Evolutionary conservation across 1,140 invertebrate genomes (phyloP).

Genomic region (Sycophila sp.): DNA sequence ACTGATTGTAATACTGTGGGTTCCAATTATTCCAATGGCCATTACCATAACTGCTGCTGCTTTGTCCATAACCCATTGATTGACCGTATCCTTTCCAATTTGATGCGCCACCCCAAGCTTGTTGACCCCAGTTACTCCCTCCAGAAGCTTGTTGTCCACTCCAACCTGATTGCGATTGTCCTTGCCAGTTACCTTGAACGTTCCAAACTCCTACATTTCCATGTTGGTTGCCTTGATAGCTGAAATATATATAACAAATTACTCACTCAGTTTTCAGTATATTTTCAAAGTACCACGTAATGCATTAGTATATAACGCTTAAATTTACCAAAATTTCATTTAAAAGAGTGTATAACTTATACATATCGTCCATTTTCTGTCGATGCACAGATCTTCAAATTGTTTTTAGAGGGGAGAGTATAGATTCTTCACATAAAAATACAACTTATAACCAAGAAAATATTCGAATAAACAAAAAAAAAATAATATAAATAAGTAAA

Average conservation of each 20-base stretch:
- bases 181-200: slow-evolving; percentile 35
- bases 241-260: no score
- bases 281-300: no score
- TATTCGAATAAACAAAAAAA: no score
- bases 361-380: no score
- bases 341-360: no score
- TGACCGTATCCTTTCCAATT: slow-evolving; percentile 62
- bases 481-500: no score
- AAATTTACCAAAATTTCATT: not conserved
- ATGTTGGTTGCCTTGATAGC: slow-evolving; percentile 38
- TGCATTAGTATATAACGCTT: no score
- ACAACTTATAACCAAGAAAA: no score
- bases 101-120: slow-evolving; percentile 48
- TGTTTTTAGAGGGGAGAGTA: no score
- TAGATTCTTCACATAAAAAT: no score
- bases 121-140: slow-evolving; percentile 48
- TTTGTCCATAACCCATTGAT: slow-evolving; percentile 43
- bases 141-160: slow-evolving; percentile 47
- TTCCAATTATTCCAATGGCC: slow-evolving; percentile 62
- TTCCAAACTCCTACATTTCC: slow-evolving; percentile 34
- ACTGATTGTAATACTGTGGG: slow-evolving; percentile 65
- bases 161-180: slow-evolving; percentile 34
- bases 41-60: slow-evolving; percentile 55
- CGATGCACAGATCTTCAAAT: no score
- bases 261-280: no score